phyloP scores from a whole-genome alignment of 30 jellyfish, hydroid and myxozoan genomes.

The Hydractinia symbiolongicarpus region DNA sequence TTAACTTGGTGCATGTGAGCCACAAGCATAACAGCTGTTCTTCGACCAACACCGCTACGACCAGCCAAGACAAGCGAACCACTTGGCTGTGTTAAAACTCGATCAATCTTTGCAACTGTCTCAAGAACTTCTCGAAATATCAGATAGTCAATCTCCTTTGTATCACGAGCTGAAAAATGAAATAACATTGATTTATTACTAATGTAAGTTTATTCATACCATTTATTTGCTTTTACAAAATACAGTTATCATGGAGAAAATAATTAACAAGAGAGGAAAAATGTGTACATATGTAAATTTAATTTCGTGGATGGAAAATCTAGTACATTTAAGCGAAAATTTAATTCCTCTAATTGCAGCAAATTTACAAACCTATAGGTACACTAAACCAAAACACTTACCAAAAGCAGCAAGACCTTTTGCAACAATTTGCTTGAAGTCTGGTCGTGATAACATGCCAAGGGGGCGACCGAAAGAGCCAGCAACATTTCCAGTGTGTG shows the following conservation, averaged over 20 bases:
- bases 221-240: not conserved
- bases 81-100: slow-evolving; percentile 74
- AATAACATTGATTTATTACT: not conserved
- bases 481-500: slow-evolving; percentile 55
- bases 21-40: slow-evolving; percentile 66
- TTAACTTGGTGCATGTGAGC: slow-evolving; percentile 88
- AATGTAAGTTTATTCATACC: not conserved
- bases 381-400: slow-evolving; percentile 25
- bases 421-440: slow-evolving; percentile 61
- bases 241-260: not conserved
- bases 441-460: slow-evolving; percentile 59
- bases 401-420: slow-evolving; percentile 85
- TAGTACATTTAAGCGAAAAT: too few species aligned
- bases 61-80: slow-evolving; percentile 92
- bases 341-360: too few species aligned
- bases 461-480: slow-evolving; percentile 78
- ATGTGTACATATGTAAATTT: too few species aligned
- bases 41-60: slow-evolving; percentile 89
- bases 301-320: too few species aligned
- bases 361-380: not conserved
- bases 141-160: slow-evolving; percentile 68
- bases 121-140: slow-evolving; percentile 72
- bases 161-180: slow-evolving; percentile 67
- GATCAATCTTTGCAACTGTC: slow-evolving; percentile 64
- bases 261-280: not conserved